Base-by-base conservation (phyloP, 2,888 invertebrate genomes). In the Melinopterus prodromus region DNA sequence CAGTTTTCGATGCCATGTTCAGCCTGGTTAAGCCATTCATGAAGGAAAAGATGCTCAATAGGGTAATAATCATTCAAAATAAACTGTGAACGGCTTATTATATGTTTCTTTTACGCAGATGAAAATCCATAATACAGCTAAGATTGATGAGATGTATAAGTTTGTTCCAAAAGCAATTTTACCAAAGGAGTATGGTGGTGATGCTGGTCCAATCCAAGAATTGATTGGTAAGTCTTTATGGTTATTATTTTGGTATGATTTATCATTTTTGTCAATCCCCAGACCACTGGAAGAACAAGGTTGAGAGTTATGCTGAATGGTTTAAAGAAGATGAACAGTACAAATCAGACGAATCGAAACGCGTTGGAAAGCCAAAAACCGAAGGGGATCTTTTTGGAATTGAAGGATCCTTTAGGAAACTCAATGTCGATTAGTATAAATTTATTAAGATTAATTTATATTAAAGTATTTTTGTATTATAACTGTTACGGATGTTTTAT, bases 151-250 rank as follows among this genome's bases (percentile, higher is more conserved):
- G 35, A 88, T 94, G 78, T 92, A 92, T 83, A 89, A 92, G 83
- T 85, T 90, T 76, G 89, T 94, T 16, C 92, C 93, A 0, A 90
- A 91, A 83, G 90, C 91, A 2, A 88, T 92, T 74, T 87, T 94
- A 74, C 94, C 94, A 0, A 87, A 86, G 7, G 94, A 94, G 85
- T 94, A 94, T 85, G 94, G 94, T 9, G 94, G 94, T 0, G 90
- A 90, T 7, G 92, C 90, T 37, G 92, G 92, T 0, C 89, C 91
- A 35, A 86, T 92, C 69, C 87, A 90, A 82, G 90, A 91, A 81
- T 75, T 80, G 12, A 80, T 80, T 53, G 80, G 80, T 80, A 80
- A 69, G 7, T 14, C 15, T 16, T 12, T 14, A 15, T 53, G 16
- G n/a, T 70, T 14, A 26, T 16, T 71, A 69, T 26, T 26, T 26